Percentiles rank a stretch among this genome's conserved stretches.
phyloP scores from a whole-genome alignment of 2,113 vertebrate genomes.

The Pygoscelis adeliae region DNA sequence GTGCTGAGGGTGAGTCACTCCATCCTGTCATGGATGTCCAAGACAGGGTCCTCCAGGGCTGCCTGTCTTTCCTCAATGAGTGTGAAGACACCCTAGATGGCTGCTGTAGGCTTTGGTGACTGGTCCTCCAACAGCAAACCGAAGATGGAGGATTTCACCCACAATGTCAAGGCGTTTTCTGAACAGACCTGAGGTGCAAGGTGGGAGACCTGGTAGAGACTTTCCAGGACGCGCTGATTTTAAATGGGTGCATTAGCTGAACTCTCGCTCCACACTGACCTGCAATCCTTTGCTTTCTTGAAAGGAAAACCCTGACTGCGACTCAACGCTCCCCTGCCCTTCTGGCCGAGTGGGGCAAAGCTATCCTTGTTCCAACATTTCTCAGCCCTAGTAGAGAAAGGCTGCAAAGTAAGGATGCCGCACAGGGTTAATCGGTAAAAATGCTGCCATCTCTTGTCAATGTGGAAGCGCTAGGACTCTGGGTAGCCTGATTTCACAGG shows the following conservation, averaged over 20 bases:
- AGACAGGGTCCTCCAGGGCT: neutral
- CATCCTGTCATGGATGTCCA: neutral
- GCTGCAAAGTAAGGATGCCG: neutral
- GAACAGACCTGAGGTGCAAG: neutral
- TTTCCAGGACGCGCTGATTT: neutral
- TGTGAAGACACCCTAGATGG: neutral
- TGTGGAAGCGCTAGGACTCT: neutral
- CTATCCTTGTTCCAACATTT: neutral
- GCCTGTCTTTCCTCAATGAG: rapidly evolving
- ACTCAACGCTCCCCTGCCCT: rapidly evolving
- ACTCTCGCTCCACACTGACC: rapidly evolving
- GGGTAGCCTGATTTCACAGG: neutral
- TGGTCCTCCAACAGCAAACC: neutral
- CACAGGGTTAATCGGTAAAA: neutral
- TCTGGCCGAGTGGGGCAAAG: neutral
- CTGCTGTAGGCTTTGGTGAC: neutral
- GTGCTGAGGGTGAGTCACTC: neutral
- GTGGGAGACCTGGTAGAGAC: neutral
- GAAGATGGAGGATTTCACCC: neutral
- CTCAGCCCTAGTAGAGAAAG: neutral
- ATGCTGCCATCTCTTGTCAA: neutral
- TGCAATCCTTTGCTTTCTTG: neutral
- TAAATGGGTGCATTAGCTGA: neutral
- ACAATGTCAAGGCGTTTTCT: neutral
- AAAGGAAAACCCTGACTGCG: neutral